These are phyloP conservation scores for Varroa destructor DNA, from an alignment of 1,140 invertebrate species.

Conservation along the genomic window DNA sequence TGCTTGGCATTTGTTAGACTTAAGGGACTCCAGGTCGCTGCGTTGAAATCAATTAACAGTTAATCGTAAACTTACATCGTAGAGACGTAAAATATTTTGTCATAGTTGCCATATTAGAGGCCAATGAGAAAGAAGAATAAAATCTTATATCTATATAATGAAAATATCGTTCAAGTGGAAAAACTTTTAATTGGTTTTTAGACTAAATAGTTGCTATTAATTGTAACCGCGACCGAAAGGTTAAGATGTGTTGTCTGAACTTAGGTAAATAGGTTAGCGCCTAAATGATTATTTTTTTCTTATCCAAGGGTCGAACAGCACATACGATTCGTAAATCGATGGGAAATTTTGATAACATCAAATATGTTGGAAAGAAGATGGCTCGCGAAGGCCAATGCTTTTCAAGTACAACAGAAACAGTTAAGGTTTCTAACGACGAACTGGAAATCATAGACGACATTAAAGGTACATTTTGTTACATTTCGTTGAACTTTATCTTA, in stretches of 20 bases:
- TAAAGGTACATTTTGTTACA: conserved; percentile 6
- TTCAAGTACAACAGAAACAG: conserved; percentile 55
- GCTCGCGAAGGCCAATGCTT: conserved; percentile 39
- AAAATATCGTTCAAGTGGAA: too few species aligned
- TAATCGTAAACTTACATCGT: too few species aligned
- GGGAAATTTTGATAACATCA: conserved; percentile 36
- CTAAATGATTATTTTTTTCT: neutral
- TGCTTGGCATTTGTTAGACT: too few species aligned
- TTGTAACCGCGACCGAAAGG: too few species aligned
- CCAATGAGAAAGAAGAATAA: too few species aligned
- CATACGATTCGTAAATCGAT: conserved; percentile 33
- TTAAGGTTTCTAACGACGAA: conserved; percentile 50
- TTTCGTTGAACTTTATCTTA: neutral
- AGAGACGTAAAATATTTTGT: too few species aligned
- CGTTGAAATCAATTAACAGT: too few species aligned
- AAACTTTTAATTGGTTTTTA: too few species aligned
- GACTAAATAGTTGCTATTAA: too few species aligned
- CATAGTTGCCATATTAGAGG: too few species aligned
- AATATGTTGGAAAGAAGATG: conserved; percentile 38
- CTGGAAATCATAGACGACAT: conserved; percentile 27
- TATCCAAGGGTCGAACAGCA: conserved; percentile 32
- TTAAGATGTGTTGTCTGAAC: neutral
- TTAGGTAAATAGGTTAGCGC: neutral
- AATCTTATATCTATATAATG: too few species aligned
- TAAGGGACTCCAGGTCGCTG: too few species aligned